Conservation (phyloP, 2,888 invertebrate genomes). For the Polyommatus iphigenia region DNA sequence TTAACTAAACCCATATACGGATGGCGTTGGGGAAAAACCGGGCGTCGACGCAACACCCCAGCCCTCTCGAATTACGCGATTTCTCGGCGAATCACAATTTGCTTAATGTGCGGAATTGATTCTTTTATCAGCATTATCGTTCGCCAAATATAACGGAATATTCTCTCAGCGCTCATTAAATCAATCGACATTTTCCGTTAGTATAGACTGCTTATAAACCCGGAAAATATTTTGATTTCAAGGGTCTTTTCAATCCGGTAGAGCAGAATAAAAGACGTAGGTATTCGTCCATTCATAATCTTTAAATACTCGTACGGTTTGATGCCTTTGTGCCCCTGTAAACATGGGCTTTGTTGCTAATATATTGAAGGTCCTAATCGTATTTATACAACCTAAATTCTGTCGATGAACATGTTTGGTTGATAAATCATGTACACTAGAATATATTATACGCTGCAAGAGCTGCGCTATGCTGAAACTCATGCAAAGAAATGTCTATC, state of each 20-base stretch:
- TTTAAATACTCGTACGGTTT: neutral
- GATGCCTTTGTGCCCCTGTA: neutral
- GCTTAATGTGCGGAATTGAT: slow-evolving; percentile 19
- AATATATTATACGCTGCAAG: too few species aligned
- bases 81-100: neutral
- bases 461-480: too few species aligned
- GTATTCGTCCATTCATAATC: neutral
- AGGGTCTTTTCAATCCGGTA: neutral
- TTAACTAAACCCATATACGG: neutral
- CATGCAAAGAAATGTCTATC: too few species aligned
- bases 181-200: neutral
- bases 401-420: too few species aligned
- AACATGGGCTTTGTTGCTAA: neutral
- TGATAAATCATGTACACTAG: too few species aligned
- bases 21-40: neutral
- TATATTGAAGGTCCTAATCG: too few species aligned
- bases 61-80: neutral
- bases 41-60: neutral
- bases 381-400: too few species aligned
- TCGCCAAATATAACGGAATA: neutral
- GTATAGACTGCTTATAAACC: neutral
- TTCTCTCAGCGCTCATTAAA: neutral
- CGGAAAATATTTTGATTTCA: neutral
- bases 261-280: neutral
- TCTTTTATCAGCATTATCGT: slow-evolving; percentile 19